These are phyloP conservation scores for Andrena bucephala DNA, from an alignment of 2,888 invertebrate genomes.

Conservation along the genomic window DNA sequence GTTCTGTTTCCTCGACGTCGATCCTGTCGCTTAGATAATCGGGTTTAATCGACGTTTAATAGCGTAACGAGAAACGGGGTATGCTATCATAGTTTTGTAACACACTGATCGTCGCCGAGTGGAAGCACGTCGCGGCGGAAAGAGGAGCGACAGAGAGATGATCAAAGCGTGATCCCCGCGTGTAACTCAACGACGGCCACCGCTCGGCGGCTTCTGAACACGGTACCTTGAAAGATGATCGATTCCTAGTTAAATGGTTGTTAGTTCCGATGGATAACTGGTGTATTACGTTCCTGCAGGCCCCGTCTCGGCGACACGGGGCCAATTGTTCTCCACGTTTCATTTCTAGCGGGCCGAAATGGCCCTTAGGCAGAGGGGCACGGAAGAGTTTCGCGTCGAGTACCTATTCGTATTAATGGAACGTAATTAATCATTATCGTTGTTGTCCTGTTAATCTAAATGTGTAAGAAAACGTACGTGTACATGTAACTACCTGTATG, in stretches of 20 bases:
- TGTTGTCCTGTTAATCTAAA: constrained; percentile 76
- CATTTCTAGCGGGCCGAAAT: constrained; percentile 53
- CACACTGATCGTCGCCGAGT: constrained; percentile 11
- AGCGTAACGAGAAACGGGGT: not conserved
- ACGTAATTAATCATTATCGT: constrained; percentile 70
- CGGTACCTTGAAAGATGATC: constrained; percentile 66
- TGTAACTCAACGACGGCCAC: not conserved
- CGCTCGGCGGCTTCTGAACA: constrained; percentile 38
- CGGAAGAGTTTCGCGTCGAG: constrained; percentile 44
- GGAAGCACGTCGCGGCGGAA: not conserved
- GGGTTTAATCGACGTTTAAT: constrained; percentile 16
- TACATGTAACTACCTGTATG: constrained; percentile 68
- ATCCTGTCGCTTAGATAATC: constrained; percentile 22
- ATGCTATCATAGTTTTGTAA: constrained; percentile 48
- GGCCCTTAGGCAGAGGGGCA: constrained; percentile 11
- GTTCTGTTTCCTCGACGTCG: constrained; percentile 33
- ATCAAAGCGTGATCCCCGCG: not conserved
- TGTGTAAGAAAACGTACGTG: constrained; percentile 61
- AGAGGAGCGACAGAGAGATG: not conserved
- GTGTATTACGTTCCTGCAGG: constrained; percentile 70
- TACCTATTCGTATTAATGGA: constrained; percentile 59
- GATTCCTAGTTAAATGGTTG: constrained; percentile 71
- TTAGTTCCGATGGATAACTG: constrained; percentile 68
- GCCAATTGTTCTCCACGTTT: constrained; percentile 64
- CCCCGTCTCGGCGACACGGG: constrained; percentile 11